Evolutionary conservation across 2,113 vertebrate species (phyloP).

Genomic region (Raphicerus campestris): DNA sequence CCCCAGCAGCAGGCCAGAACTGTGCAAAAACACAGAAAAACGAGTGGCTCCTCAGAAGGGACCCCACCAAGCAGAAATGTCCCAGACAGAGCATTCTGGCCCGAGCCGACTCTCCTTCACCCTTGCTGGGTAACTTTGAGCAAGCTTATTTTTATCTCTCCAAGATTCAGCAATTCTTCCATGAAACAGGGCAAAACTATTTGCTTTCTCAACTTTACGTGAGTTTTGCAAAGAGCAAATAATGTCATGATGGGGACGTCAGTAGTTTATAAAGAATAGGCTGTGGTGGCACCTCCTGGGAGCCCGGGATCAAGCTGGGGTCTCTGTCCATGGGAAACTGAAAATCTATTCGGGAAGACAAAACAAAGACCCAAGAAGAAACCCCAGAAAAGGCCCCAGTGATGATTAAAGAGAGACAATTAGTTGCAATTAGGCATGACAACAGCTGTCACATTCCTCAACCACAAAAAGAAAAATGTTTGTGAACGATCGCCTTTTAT

Average conservation of each 20-base stretch:
- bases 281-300: not conserved
- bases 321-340: not conserved
- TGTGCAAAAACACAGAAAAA: not conserved
- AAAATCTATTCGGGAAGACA: not conserved
- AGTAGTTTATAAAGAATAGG: not conserved
- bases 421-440: not conserved
- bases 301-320: not conserved
- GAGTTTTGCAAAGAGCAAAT: not conserved
- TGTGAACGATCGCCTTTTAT: not conserved
- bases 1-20: not conserved
- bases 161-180: not conserved
- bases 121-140: not conserved
- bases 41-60: not conserved
- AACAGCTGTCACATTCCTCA: not conserved
- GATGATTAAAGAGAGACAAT: conserved; percentile 17
- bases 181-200: not conserved
- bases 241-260: not conserved
- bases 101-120: not conserved
- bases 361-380: not conserved
- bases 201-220: not conserved
- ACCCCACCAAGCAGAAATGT: not conserved
- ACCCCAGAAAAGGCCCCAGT: not conserved
- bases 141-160: not conserved
- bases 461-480: not conserved
- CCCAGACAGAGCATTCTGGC: not conserved